Evolutionary conservation across 2,797 vertebrate species (phyloP), one percentile per base, ranked within the genome.

Genomic region (Melanotaenia maccullochi): DNA sequence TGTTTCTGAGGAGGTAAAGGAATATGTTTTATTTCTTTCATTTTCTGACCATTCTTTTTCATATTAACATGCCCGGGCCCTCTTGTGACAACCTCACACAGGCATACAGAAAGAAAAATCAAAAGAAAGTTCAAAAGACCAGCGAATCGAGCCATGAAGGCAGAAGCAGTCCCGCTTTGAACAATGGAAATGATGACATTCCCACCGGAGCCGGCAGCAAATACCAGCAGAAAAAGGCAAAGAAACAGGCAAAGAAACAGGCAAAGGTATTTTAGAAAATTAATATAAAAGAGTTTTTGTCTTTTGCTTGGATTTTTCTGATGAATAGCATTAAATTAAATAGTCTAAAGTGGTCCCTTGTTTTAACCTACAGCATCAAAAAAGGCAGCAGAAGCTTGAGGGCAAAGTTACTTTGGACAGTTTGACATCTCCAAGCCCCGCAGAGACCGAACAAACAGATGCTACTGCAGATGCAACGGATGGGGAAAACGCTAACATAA

Each of bases 171-270:
- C 84, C 87, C 13, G 65, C 65, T 68, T 52, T 85, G 68, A 81
- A 92, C 59, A 96, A 95, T 25, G 91, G 93, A 33, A 93, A 89
- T 57, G 93, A 93, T 22, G 95, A 96, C 14, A 22, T 79, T 65
- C 87, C 89, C 28, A 79, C 85, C 1, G 94, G 93, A 42, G 56
- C 89, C 2, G 94, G 95, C 56, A 98, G 96, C 90, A 99, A 99
- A 81, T 97, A 99, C 89, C 95, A 97, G 84, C 97, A 97, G 92
- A 99, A 98, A 86, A 99, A 99, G 83, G 95, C 93, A 14, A 99
- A 98, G 90, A 99, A 97, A 73, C 97, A 97, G 81, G 97, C 97
- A 35, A 99, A 94, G 90, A 99, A 97, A 81, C 96, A 97, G 86
- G 95, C 97, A 56, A 99, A 99, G 96, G 97, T 98, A 88, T 49